phyloP scores from a whole-genome alignment of 2,113 vertebrate species.

The Malaclemys terrapin region DNA sequence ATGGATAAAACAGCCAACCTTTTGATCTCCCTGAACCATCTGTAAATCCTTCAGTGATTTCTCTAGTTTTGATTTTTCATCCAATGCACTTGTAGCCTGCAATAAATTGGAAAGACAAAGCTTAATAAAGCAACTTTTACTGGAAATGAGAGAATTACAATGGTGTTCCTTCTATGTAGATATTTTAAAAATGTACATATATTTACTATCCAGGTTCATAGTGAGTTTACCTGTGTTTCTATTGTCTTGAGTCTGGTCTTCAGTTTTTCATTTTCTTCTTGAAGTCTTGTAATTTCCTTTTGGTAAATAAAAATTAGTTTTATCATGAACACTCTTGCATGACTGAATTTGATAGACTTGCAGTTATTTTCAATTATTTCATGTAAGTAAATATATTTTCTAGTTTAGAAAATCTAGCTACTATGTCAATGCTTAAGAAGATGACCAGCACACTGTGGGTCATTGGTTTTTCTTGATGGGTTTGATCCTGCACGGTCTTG shows the following conservation, averaged over 20 bases:
- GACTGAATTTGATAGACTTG: not conserved
- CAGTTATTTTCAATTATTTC: not conserved
- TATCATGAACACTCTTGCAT: not conserved
- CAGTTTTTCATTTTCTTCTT: constrained; percentile 94
- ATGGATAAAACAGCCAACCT: constrained; percentile 75
- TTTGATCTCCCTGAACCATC: constrained; percentile 84
- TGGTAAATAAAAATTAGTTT: constrained; percentile 34
- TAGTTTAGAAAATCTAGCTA: not conserved
- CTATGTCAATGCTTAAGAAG: not conserved
- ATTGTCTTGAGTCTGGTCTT: constrained; percentile 87
- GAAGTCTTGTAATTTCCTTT: constrained; percentile 92
- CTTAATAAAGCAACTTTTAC: not conserved
- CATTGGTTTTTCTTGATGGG: not conserved
- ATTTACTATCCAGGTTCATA: not conserved
- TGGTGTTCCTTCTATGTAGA: not conserved
- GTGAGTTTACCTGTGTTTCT: constrained; percentile 88
- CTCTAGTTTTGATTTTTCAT: constrained; percentile 90
- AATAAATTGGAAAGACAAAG: not conserved
- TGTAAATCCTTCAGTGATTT: constrained; percentile 87
- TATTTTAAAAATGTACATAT: not conserved
- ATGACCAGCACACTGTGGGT: not conserved
- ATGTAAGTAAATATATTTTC: not conserved
- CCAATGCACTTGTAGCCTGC: constrained; percentile 89
- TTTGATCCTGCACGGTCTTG: not conserved
- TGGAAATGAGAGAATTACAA: not conserved